Base-by-base conservation (phyloP, 64 coral and sea anemone genomes). In the Exaiptasia diaphana region DNA sequence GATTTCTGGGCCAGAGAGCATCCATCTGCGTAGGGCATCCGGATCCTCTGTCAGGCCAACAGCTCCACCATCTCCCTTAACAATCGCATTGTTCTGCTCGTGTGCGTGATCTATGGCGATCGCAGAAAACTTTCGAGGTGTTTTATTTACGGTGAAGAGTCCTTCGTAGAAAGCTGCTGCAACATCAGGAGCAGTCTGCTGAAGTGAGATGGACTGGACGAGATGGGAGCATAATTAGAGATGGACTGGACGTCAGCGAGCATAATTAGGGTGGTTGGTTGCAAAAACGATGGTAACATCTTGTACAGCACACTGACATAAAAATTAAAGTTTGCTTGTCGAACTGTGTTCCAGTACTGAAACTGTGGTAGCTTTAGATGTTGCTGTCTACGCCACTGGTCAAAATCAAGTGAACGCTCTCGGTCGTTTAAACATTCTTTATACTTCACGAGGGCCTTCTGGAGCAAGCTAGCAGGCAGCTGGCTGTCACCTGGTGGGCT, bases 211-310 rank as follows among this genome's bases (percentile, higher is more conserved):
- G n/a, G n/a, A n/a, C n/a, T n/a, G n/a, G n/a, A n/a, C 43, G 6
- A 46, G 43, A 6, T 46, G 6, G 43, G 6, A 15, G 6, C 5
- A 8, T 46, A 8, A 6, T 7, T 2, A 26, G 24, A 78, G 25
- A 57, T 78, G 75, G 20, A 78, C 75, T 12, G 57, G 53, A 15
- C 60, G 14, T 55, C 2, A 82, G 63, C 79, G 22, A 18, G 38
- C 10, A 20, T 81, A 67, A 15, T 67, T 37, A 17, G 15, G 42
- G 25, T 81, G 77, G 55, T 81, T 61, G 7, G 62, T 31, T 23
- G 13, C 45, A 83, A 83, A 30, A 83, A 70, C 33, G 62, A 83
- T 20, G 80, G 80, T n/a, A 71, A 20, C 30, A 83, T 71, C 45
- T 71, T 53, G 4, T 29, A 50, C 6, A 83, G 27, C 5, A 46